Base-by-base conservation (phyloP, 2,113 vertebrate genomes). In the Engystomops pustulosus region DNA sequence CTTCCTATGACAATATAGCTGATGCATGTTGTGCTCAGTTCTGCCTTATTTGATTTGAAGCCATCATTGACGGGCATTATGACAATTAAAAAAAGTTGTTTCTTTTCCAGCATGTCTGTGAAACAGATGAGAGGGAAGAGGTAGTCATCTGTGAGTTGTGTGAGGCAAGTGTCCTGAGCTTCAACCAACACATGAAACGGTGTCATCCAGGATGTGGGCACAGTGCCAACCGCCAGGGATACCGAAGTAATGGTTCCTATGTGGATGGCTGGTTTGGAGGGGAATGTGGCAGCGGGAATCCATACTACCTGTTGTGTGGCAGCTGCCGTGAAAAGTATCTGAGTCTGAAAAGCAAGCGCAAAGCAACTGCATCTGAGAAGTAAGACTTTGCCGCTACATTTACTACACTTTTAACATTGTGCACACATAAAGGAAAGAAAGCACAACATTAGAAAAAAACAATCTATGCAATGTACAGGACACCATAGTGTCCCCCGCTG, bases 101-200 rank as follows among this genome's bases (percentile, higher is more conserved):
- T 88, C 32, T 79, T 51, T 5, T 32, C 14, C 95, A 99, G 98
- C 98, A 98, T 10, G 97, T 99, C 8, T 99, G 98, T 41, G 98
- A 99, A 87, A 92, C 96, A 0, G 98, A 99, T 85, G 98, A 99
- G 53, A 93, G 96, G 18, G 98, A 99, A 72, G 97, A 99, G 85
- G 95, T 98, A 69, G 97, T 99, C 15, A 94, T 98, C 32, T 99
- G 98, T 65, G 98, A 99, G 86, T 87, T 99, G 80, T 99, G 98
- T 12, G 98, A 99, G 20, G 95, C 94, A 86, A 98, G 94, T 0
- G 97, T 98, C 15, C 93, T 95, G 77, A 98, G 96, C 91, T 99
- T 99, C 91, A 99, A 99, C 84, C 97, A 98, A 60, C 98, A 99
- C 90, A 99, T 99, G 98, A 99, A 98, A 89, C 96, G 97, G 89